Conservation (phyloP, 64 coral and sea anemone genomes). For the Trachythela sp. region DNA sequence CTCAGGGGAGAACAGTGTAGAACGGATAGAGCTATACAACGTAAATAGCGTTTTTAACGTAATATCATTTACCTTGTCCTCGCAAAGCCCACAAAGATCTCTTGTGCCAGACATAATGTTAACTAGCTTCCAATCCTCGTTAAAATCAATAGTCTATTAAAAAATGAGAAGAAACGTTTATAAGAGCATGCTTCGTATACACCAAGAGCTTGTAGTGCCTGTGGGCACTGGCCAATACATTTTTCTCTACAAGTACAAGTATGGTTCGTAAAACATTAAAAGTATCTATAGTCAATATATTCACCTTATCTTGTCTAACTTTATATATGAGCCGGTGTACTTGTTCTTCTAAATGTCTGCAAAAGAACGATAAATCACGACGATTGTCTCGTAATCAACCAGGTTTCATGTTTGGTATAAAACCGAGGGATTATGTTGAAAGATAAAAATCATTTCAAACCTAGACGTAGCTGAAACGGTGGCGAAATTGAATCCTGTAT, state of each 20-base stretch:
- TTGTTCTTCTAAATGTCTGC: conserved; percentile 38
- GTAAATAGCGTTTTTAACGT: too few species aligned
- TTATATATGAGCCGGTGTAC: conserved; percentile 25
- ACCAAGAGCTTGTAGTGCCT: too few species aligned
- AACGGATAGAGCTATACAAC: too few species aligned
- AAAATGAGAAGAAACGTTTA: too few species aligned
- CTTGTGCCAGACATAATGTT: conserved; percentile 40
- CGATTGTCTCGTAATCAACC: too few species aligned
- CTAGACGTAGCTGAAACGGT: conserved; percentile 23
- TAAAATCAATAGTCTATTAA: conserved; percentile 19
- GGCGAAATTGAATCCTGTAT: conserved; percentile 28
- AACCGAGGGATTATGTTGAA: background rate
- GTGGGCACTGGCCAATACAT: too few species aligned
- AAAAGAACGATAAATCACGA: background rate
- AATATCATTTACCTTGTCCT: conserved; percentile 38
- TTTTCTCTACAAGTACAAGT: too few species aligned
- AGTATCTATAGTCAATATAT: too few species aligned
- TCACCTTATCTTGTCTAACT: conserved; percentile 25
- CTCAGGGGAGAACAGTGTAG: too few species aligned
- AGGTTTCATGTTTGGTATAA: too few species aligned
- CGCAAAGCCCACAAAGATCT: conserved; percentile 40
- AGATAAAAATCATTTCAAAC: background rate
- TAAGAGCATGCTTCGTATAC: too few species aligned
- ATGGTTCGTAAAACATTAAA: too few species aligned
- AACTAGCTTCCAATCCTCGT: conserved; percentile 50